Evolutionary conservation across 1,140 invertebrate species (phyloP), one percentile per base, ranked within the genome.

Genomic region (Drosophila mojavensis): DNA sequence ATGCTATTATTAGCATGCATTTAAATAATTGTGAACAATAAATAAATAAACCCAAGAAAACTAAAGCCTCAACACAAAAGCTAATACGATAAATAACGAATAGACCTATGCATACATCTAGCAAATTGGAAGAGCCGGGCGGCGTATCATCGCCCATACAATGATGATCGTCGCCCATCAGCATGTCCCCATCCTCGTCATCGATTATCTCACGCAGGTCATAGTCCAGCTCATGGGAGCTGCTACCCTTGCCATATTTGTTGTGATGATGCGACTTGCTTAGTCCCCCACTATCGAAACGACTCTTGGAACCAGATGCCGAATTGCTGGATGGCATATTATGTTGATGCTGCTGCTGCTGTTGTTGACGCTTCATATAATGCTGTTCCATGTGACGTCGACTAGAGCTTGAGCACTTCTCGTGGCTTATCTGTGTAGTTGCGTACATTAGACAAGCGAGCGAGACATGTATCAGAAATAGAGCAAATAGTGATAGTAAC

Each of bases 361-460:
- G 28, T 6, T 30, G 36, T 9, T 63, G 62, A 62, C 94, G 94
- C 17, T 94, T 83, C 33, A 95, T 81, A 47, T 95, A 84, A 79
- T 95, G 84, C 33, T 90, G 85, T n/a, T 88, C 83, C 73, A 86
- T 59, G 17, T 88, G 81, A 10, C 86, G 83, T 3, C 83, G 84
- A 39, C 79, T 88, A 6, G 80, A 89, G 30, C 77, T 83, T 24
- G 67, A 74, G 30, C 78, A 85, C 39, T 89, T 91, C 55, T 92
- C 90, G 61, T 92, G 91, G 54, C 84, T 79, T 59, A 80, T 55
- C 81, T 91, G 62, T 33, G 36, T 41, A 41, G 43, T 63, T 70
- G 45, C 50, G 64, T 45, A 47, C 7, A 53, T 63, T 60, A 17
- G 26, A 3, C 39, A 26, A 20, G 81, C 63, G 70, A 20, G 81